These are phyloP conservation scores for Aplocera efformata DNA, from an alignment of 2,888 invertebrate genomes.

Conservation along the genomic window DNA sequence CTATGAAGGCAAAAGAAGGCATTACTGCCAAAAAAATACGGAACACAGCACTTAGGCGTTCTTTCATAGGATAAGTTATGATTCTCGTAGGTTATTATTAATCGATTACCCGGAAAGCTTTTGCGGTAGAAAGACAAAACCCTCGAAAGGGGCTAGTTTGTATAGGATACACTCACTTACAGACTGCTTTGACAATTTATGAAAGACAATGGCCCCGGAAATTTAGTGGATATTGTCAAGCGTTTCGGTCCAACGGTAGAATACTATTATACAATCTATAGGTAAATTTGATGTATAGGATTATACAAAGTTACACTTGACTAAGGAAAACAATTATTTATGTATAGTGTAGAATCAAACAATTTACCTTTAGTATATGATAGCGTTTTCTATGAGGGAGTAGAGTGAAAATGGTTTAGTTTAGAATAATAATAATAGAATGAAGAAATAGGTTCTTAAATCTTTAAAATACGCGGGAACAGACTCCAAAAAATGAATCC, in stretches of 20 bases:
- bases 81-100: slow-evolving; percentile 26
- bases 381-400: too few species aligned
- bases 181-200: slow-evolving; percentile 23
- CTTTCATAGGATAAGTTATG: slow-evolving; percentile 22
- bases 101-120: slow-evolving; percentile 26
- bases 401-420: too few species aligned
- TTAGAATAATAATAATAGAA: too few species aligned
- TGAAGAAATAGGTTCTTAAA: too few species aligned
- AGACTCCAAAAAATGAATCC: too few species aligned
- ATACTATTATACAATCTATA: too few species aligned
- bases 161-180: slow-evolving; percentile 20
- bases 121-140: slow-evolving; percentile 19
- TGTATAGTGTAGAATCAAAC: too few species aligned
- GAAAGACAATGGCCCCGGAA: slow-evolving; percentile 16
- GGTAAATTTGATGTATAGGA: too few species aligned
- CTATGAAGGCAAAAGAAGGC: slow-evolving; percentile 5
- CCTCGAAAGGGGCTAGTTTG: slow-evolving; percentile 19
- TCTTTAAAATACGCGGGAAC: too few species aligned
- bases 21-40: slow-evolving; percentile 9
- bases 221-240: slow-evolving; percentile 11
- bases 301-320: too few species aligned
- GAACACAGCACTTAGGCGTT: slow-evolving; percentile 9
- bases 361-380: too few species aligned
- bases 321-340: too few species aligned
- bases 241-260: neutral